Evolutionary conservation across 1,140 invertebrate genomes (phyloP), one percentile per base, ranked within the genome.

Genomic region (Cotesia chilonis): DNA sequence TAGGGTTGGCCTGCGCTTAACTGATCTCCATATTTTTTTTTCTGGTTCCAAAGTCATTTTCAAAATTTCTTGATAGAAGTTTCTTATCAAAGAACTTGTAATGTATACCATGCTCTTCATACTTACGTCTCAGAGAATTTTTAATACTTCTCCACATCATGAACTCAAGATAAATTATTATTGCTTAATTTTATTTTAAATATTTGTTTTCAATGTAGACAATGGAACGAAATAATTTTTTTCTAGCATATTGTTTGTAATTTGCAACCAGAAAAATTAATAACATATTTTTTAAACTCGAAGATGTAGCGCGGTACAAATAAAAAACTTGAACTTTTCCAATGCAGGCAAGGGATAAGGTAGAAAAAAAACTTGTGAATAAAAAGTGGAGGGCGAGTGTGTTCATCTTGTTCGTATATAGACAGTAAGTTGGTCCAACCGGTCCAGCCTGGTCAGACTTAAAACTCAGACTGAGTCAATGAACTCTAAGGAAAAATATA

Each of bases 381-480:
- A 68, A 17, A 41, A 70, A 36, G 6, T n/a, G 38, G 37, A 14
- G 63, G 51, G 41, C 41, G 51, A 37, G 57, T 47, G 38, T 41
- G 41, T 7, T 59, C 57, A 59, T 59, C 57, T 59, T 59, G 57
- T 28, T 59, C 20, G 57, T 47, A 47, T 41, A 60, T 14, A 41
- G 57, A 69, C 36, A 57, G 55, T 41, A 72, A 54, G 70, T 54
- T 72, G 64, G 64, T 52, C 71, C 64, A 67, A 72, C 71, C 71
- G 71, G 57, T 59, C 71, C 71, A 65, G 57, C 28, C 71, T 52
- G 64, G 54, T 64, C 60, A 55, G 71, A 52, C 61, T 71, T 63
- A 47, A 47, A 70, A 37, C 59, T 63, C 61, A 38, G 38, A 68
- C 28, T 12, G 64, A 72, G 71, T 72, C 71, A 72, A 72, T 52